Evolutionary conservation across 2,113 vertebrate species (phyloP).

Genomic region (Leucosticte australis): DNA sequence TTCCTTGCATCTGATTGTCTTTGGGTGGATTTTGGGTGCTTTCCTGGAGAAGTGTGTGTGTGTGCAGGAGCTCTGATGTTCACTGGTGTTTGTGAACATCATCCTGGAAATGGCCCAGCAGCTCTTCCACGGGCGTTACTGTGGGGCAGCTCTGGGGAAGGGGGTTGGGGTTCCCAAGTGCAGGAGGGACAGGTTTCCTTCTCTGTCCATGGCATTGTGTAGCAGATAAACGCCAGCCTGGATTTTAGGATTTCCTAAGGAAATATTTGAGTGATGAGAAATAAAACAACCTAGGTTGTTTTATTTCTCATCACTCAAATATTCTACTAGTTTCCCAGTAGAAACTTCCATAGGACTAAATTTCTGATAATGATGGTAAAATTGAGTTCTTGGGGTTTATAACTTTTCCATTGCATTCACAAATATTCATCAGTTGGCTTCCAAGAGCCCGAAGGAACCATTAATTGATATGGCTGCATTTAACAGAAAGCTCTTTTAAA

Average conservation of each 20-base stretch:
- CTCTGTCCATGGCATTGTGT: background rate
- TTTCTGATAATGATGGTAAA: slow-evolving; percentile 35
- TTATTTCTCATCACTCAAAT: background rate
- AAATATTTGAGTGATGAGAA: background rate
- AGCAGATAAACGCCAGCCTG: slow-evolving; percentile 19
- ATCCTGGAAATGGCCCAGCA: rapidly evolving
- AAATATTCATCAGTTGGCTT: background rate
- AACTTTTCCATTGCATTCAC: background rate
- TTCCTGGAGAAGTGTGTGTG: rapidly evolving
- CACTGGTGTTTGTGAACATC: rapidly evolving
- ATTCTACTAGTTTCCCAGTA: background rate
- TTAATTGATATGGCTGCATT: background rate
- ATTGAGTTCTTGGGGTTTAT: slow-evolving; percentile 12
- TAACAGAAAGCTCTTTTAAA: background rate
- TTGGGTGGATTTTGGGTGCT: rapidly evolving
- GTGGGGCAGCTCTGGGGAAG: background rate
- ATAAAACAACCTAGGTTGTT: background rate
- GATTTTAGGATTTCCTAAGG: slow-evolving; percentile 35
- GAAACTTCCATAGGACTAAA: slow-evolving; percentile 6
- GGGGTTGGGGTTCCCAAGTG: background rate
- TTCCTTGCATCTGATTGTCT: background rate
- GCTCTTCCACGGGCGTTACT: rapidly evolving
- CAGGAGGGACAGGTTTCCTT: too few relatives aligned
- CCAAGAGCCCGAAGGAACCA: background rate
- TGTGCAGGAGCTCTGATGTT: background rate